Evolutionary conservation across 1,140 invertebrate species (phyloP), one percentile per base, ranked within the genome.

Genomic region (Aphidius gifuensis): DNA sequence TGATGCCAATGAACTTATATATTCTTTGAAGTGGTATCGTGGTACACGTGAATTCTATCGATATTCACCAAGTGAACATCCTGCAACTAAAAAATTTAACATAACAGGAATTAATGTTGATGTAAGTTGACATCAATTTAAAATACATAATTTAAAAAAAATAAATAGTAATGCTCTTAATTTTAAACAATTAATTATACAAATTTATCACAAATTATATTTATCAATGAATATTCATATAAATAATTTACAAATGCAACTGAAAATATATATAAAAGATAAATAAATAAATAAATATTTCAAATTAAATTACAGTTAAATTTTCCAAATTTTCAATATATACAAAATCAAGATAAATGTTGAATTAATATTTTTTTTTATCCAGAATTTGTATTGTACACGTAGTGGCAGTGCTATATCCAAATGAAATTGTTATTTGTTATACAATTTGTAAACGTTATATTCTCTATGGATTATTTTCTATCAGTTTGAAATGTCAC

Each of bases 1-100:
- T 63, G 87, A 89, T 59, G 23, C 23, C 23, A 83, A 85, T 9
- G 86, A 85, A 16, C 83, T 84, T 5, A 82, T 92, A 23, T 91
- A 91, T 79, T 88, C 88, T 3, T 87, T 94, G 65, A 89, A 92
- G 77, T 94, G 92, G 91, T 93, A 93, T 72, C 84, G 90, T 54
- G 91, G 89, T 9, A 81, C 75, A 47, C 81, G 85, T 67, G 88
- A 90, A 76, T 90, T 90, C 77, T 90, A 90, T 75, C 79, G 88
- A 64, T 90, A 84, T 70, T 85, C 86, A 0, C 88, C 88, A 0
- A 86, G 81, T 54, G 88, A 91, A 65, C 80, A 75, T 43, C 88
- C 88, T 1, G 78, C 83, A 16, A 89, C 83, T 2, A 91, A 88
- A 73, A 83, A 86, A 58, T 92, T 92, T 76, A 84, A 85, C 48